Percentiles rank a stretch among this genome's conserved stretches.
Evolutionary conservation across 2,888 invertebrate species (phyloP).

Genomic region (Chalcis sispes): DNA sequence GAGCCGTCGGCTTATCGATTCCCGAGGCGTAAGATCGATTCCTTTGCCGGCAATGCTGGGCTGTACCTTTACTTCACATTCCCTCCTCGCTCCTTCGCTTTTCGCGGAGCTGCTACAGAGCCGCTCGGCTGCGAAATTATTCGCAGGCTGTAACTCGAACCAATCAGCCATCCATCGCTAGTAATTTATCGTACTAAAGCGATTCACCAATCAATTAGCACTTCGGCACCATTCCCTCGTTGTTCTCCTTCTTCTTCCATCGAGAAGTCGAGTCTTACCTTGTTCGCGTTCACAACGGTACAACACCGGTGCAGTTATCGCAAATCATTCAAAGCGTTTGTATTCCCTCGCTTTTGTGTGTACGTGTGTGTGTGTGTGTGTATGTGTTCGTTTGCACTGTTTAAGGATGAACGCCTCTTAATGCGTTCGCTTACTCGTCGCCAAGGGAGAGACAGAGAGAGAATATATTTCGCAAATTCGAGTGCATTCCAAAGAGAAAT

Average conservation of each 20-base stretch:
- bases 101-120: neutral
- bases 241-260: neutral
- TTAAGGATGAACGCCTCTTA: conserved; percentile 29
- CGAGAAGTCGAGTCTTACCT: neutral
- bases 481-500: neutral
- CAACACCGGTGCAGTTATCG: too few relatives aligned
- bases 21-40: conserved; percentile 49
- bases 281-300: neutral
- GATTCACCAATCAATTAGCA: conserved; percentile 51
- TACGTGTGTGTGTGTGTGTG: conserved; percentile 3
- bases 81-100: too few relatives aligned
- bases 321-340: too few relatives aligned
- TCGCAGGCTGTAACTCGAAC: conserved; percentile 35
- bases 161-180: conserved; percentile 48
- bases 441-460: too few relatives aligned
- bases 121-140: conserved; percentile 44
- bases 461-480: neutral
- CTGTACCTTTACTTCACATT: neutral
- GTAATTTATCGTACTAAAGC: conserved; percentile 52
- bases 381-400: neutral
- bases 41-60: conserved; percentile 34
- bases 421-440: neutral
- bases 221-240: conserved; percentile 21
- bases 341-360: too few relatives aligned
- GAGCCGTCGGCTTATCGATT: conserved; percentile 46